Percentiles rank a stretch among this genome's conserved stretches.
phyloP scores from a whole-genome alignment of 1,140 invertebrate genomes.

The Microvelia longipes region DNA sequence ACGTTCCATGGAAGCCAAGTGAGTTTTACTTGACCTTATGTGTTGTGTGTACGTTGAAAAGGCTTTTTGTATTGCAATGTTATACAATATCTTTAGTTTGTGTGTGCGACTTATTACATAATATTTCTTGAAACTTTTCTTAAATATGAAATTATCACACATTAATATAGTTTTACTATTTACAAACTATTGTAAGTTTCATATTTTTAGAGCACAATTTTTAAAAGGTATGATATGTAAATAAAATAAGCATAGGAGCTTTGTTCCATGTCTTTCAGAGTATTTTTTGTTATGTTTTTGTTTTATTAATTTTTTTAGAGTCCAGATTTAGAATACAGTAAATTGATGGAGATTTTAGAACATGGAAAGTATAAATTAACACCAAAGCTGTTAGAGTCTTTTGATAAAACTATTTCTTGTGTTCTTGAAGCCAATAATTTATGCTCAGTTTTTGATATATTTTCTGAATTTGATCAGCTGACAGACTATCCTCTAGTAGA shows the following conservation, averaged over 20 bases:
- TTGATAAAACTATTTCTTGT: slow-evolving; percentile 36
- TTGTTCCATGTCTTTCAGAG: not conserved
- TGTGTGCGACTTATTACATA: too few species aligned
- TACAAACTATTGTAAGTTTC: not conserved
- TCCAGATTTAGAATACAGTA: slow-evolving; percentile 45
- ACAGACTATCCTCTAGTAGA: slow-evolving; percentile 17
- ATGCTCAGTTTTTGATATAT: slow-evolving; percentile 43
- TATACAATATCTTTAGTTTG: too few species aligned
- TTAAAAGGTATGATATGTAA: not conserved
- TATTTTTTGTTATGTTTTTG: not conserved
- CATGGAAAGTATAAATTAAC: slow-evolving; percentile 37
- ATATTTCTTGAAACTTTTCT: too few species aligned
- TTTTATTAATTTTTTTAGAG: slow-evolving; percentile 30
- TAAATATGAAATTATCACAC: too few species aligned
- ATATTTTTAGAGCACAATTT: not conserved
- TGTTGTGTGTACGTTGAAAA: too few species aligned
- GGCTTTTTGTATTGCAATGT: too few species aligned
- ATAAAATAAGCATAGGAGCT: not conserved
- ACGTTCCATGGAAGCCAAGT: too few species aligned
- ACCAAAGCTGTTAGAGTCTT: slow-evolving; percentile 32
- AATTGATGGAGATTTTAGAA: slow-evolving; percentile 37
- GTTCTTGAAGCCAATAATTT: slow-evolving; percentile 38
- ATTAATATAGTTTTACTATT: too few species aligned
- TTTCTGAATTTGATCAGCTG: slow-evolving; percentile 34
- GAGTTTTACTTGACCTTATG: too few species aligned